Base-by-base conservation (phyloP, 2,797 vertebrate genomes). In the Zenarchopterus dispar region DNA sequence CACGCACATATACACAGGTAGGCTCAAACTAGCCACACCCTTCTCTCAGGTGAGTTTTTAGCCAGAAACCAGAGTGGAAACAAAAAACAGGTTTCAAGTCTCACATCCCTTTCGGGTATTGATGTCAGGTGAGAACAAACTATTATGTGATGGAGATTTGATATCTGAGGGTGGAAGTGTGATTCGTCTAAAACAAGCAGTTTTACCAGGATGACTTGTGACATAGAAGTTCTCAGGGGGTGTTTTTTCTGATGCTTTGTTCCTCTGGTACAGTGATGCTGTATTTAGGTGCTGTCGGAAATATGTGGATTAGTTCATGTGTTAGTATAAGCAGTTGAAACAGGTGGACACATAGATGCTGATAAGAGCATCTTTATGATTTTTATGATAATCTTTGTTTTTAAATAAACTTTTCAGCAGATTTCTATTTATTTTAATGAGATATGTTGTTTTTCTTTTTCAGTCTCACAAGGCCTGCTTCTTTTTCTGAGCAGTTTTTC, bases 11-110 rank as follows among this genome's bases (percentile, higher is more conserved):
- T 19, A 49, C 2, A 59, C 73, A 75, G 66, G 76, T 78, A 47
- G 17, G 47, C 15, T 56, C 5, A 4, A 1, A 13, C 2, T 19
- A 39, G 19, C 66, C 75, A 50, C 78, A 50, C 78, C 81, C 51
- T 45, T 1, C 23, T 63, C 70, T 62, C 80, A 79, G 81, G 83
- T 84, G 77, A 65, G 16, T 49, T 23, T 48, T 15, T n/a, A n/a
- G 41, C 15, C 62, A 46, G 33, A 17, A 77, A 42, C 10, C 51
- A 66, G 17, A 31, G 9, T 28, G 39, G 3, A 64, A 15, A 55
- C 51, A 47, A 63, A 56, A 36, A 36, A 36, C 9, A 39, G 56
- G 11, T 36, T 44, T 52, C 54, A 21, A 1, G 17, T 26, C 51
- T n/a, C 10, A 3, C 49, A 53, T 53, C 21, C 18, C 4, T 33